phyloP scores from a whole-genome alignment of 53 echinoderm and acorn worm genomes.

The Paracentrotus lividus region DNA sequence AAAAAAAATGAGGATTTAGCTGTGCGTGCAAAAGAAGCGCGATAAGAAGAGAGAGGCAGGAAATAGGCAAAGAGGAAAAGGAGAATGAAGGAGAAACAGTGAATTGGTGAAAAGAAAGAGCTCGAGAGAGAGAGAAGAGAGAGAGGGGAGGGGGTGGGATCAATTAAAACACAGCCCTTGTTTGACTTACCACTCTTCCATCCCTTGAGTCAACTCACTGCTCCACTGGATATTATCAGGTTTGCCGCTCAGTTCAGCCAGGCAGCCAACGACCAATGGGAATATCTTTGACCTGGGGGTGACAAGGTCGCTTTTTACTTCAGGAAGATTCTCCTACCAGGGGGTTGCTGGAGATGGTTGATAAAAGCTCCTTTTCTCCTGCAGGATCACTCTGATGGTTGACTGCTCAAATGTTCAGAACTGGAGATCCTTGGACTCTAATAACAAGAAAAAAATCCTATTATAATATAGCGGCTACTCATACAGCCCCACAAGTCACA shows the following conservation, averaged over 20 bases:
- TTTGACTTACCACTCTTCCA: constrained; percentile 85
- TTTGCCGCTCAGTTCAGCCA: constrained; percentile 84
- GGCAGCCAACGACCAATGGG: constrained; percentile 81
- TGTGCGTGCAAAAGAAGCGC: no score
- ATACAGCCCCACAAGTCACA: no score
- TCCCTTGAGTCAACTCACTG: constrained; percentile 81
- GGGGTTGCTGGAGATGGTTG: constrained; percentile 89
- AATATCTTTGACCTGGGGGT: constrained; percentile 90
- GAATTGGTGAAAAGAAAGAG: neutral
- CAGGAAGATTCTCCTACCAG: constrained; percentile 90
- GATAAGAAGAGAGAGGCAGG: no score
- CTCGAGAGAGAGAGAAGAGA: neutral
- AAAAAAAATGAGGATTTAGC: no score
- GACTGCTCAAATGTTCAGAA: constrained; percentile 76
- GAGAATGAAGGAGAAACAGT: no score
- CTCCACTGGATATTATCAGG: constrained; percentile 91
- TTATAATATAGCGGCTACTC: no score
- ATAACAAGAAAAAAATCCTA: neutral
- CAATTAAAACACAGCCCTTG: neutral
- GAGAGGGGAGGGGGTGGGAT: neutral
- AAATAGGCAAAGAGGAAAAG: no score
- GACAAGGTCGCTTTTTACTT: constrained; percentile 88
- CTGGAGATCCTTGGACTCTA: constrained; percentile 83
- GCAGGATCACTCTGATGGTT: constrained; percentile 82
- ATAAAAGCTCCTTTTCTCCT: constrained; percentile 91